phyloP scores from a whole-genome alignment of 2,113 vertebrate species.

The Osmerus eperlanus region DNA sequence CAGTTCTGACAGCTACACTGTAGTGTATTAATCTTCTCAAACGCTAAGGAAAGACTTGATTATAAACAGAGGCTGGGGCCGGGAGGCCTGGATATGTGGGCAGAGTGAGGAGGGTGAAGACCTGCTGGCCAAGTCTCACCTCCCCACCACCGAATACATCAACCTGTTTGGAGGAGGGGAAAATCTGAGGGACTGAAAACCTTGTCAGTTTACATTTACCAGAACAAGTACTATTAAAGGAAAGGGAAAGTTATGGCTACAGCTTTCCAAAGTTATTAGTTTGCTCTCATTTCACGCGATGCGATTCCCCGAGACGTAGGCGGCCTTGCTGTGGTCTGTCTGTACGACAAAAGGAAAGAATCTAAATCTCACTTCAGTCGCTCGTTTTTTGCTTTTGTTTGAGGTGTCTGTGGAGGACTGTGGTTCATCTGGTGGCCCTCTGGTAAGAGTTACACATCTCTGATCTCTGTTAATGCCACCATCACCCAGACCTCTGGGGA shows the following conservation, averaged over 20 bases:
- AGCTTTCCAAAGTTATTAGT: conserved; percentile 2
- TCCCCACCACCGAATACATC: conserved; percentile 23
- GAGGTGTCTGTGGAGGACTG: not conserved
- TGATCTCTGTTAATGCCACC: conserved; percentile 33
- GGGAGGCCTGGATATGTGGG: conserved; percentile 11
- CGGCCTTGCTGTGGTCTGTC: not conserved
- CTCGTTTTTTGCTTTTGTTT: not conserved
- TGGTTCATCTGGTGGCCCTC: conserved; percentile 8
- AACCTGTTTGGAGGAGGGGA: conserved; percentile 24
- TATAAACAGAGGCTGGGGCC: conserved; percentile 67
- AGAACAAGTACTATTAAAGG: conserved; percentile 29
- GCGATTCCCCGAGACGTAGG: conserved; percentile 26
- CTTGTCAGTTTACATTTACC: conserved; percentile 38
- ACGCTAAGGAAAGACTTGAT: conserved; percentile 61
- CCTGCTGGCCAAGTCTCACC: not conserved
- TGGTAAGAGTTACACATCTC: conserved; percentile 31
- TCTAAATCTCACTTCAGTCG: conserved; percentile 2
- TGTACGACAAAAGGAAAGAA: not conserved
- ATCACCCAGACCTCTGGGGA: conserved; percentile 44
- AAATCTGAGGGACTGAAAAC: conserved; percentile 28
- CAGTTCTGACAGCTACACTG: conserved; percentile 64
- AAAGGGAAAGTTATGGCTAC: conserved; percentile 33
- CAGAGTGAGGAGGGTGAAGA: no score
- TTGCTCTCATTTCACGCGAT: conserved; percentile 1
- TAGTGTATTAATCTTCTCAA: conserved; percentile 72